Evolutionary conservation across 1,140 invertebrate genomes (phyloP).

Genomic region (Diorhabda sublineata): DNA sequence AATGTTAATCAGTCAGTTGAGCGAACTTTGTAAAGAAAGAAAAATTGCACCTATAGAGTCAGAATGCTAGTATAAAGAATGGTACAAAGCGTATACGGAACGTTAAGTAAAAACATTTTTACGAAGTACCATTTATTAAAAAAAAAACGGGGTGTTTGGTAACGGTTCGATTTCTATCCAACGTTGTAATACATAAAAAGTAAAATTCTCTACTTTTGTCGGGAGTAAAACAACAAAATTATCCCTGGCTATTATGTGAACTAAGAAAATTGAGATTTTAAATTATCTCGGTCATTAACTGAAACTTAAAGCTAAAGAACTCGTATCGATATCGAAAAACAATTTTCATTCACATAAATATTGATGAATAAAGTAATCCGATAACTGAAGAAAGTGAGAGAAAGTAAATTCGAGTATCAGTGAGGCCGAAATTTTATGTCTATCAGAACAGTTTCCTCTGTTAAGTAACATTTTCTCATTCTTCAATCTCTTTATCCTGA

Average conservation of each 20-base stretch:
- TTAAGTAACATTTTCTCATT: slow-evolving; percentile 16
- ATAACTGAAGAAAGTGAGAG: slow-evolving; percentile 4
- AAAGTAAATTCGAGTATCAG: slow-evolving; percentile 19
- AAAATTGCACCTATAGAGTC: too few species aligned
- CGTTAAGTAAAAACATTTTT: too few species aligned
- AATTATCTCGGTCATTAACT: neutral
- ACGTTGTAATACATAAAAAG: too few species aligned
- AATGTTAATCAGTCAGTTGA: too few species aligned
- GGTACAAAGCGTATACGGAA: too few species aligned
- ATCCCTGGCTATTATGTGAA: neutral
- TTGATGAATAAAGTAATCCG: slow-evolving; percentile 18
- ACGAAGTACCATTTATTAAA: too few species aligned
- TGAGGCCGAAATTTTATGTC: slow-evolving; percentile 17
- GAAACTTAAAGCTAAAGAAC: slow-evolving; percentile 1
- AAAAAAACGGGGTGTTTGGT: too few species aligned
- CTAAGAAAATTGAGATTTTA: neutral
- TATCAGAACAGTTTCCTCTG: slow-evolving; percentile 13
- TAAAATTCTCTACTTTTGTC: too few species aligned
- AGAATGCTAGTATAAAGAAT: too few species aligned
- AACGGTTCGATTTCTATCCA: too few species aligned
- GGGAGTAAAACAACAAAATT: neutral
- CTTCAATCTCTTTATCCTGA: slow-evolving; percentile 5
- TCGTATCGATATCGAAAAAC: slow-evolving; percentile 12
- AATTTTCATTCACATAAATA: slow-evolving; percentile 16
- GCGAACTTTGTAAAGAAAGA: too few species aligned